phyloP scores from a whole-genome alignment of 2,113 vertebrate genomes.

The Pelecanoides urinatrix region DNA sequence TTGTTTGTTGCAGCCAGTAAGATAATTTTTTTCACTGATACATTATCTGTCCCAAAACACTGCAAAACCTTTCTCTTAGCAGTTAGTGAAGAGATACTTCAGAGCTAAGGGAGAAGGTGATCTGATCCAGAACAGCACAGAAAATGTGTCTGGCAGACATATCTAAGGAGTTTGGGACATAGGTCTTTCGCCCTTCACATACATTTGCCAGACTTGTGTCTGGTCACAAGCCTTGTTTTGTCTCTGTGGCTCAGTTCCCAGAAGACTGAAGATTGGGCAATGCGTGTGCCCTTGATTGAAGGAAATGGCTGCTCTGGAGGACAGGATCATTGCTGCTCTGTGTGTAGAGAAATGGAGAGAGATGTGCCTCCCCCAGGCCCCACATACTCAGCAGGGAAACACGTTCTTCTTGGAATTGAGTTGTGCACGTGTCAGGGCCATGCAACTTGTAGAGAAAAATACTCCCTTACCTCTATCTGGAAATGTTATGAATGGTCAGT shows the following conservation, averaged over 20 bases:
- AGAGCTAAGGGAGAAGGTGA: background rate
- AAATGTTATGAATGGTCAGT: background rate
- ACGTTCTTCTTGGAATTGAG: background rate
- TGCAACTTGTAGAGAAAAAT: background rate
- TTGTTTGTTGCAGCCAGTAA: background rate
- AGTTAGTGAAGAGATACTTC: background rate
- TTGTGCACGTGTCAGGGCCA: background rate
- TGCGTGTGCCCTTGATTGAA: background rate
- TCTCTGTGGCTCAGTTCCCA: background rate
- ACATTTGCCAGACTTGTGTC: background rate
- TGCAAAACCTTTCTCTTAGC: background rate
- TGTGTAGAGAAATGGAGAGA: background rate
- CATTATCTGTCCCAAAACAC: background rate
- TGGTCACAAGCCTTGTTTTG: background rate
- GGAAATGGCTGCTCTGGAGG: background rate
- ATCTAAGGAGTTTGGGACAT: background rate
- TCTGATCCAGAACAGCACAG: background rate
- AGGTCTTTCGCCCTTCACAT: conserved; percentile 7
- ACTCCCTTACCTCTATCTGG: background rate
- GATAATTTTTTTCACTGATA: background rate
- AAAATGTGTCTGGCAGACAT: background rate
- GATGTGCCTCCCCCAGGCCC: background rate
- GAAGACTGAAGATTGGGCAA: background rate
- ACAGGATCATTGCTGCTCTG: background rate
- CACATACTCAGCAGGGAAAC: background rate